Evolutionary conservation across 2,888 invertebrate genomes (phyloP), one percentile per base, ranked within the genome.

Genomic region (Scaptomyza cyrtandrae): DNA sequence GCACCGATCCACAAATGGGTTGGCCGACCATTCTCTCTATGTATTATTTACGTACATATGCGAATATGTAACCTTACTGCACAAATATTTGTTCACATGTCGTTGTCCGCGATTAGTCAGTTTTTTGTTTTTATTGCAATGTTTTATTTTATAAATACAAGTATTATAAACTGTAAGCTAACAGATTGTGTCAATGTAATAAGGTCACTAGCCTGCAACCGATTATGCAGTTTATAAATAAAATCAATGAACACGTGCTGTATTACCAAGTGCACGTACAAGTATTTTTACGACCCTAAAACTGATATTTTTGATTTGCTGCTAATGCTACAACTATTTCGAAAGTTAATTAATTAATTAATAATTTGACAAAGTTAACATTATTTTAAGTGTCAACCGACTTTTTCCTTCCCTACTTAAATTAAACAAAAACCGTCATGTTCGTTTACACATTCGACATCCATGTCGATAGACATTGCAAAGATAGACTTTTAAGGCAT

Each of bases 21-120:
- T 53, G 56, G 72, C 10, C 44, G 44, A 56, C 7, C 58, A 48
- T 71, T 69, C 45, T 43, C 39, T 66, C 35, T 62, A 35, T 45
- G 19, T 39, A 39, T 33, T 44, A 46, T 13, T 37, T 53, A 35
- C 14, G 6, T 35, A n/a, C 19, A n/a, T 10, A 19, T 10, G 33
- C 3, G 31, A 16, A 16, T 50, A 13, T 44, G 14, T 39, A 44
- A 56, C 50, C 61, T 56, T 43, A 54, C 29, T 60, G 52, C 43
- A 63, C 46, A 66, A 72, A 80, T 72, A 72, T 76, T 66, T 50
- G 43, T 44, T 50, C 60, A 64, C 45, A 63, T 75, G 59, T 56
- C 57, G 48, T 48, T 41, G 27, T 41, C 33, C 49, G 48, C 39
- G 41, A 60, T 67, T 67, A 41, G 43, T 9, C 39, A 41, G 50